phyloP scores from a whole-genome alignment of 1,140 invertebrate species.

The Halyomorpha halys region DNA sequence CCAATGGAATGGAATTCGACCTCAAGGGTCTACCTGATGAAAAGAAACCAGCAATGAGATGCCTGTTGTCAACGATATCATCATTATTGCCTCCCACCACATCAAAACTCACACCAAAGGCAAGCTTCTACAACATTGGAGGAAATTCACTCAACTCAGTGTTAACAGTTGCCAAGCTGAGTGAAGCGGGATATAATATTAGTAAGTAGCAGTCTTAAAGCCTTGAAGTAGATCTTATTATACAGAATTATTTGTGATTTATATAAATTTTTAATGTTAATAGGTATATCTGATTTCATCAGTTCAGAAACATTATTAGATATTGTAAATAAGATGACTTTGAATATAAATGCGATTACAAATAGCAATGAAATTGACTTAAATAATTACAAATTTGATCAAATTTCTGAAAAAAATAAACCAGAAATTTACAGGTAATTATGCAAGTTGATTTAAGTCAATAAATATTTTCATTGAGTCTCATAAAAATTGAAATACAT shows the following conservation, averaged over 20 bases:
- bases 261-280: slow-evolving; percentile 24
- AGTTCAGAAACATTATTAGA: slow-evolving; percentile 55
- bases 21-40: slow-evolving; percentile 42
- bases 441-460: no score
- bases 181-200: slow-evolving; percentile 66
- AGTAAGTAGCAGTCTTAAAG: slow-evolving; percentile 38
- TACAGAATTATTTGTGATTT: not conserved
- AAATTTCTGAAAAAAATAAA: slow-evolving; percentile 50
- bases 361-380: slow-evolving; percentile 29
- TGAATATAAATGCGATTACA: slow-evolving; percentile 14
- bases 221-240: no score
- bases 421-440: slow-evolving; percentile 45
- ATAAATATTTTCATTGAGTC: no score
- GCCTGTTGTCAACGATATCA: slow-evolving; percentile 60
- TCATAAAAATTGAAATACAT: no score
- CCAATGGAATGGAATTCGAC: no score
- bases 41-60: slow-evolving; percentile 49
- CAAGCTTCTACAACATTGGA: slow-evolving; percentile 73
- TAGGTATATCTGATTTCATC: slow-evolving; percentile 69
- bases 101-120: slow-evolving; percentile 42
- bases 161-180: slow-evolving; percentile 61
- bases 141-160: slow-evolving; percentile 80
- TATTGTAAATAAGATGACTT: slow-evolving; percentile 39
- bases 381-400: slow-evolving; percentile 36
- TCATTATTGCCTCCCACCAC: slow-evolving; percentile 52